Percentiles rank a stretch among this genome's conserved stretches.
Conservation (phyloP, 2,113 vertebrate species). For the Sinocyclocheilus anshuiensis region DNA sequence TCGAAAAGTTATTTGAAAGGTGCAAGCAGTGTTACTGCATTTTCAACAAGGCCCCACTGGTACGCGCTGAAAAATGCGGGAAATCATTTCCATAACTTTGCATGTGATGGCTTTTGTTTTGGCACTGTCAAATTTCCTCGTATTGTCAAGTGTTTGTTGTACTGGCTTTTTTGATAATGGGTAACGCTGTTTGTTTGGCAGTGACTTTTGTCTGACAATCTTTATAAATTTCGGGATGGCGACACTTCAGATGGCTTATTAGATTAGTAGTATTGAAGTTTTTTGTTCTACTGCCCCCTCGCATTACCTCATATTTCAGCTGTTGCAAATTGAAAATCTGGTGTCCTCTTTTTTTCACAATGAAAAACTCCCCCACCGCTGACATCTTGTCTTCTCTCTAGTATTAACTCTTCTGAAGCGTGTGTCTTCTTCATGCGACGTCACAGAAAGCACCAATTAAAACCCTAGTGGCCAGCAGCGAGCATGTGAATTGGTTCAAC, state of each 20-base stretch:
- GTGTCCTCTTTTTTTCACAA: neutral
- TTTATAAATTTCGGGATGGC: neutral
- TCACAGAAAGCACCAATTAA: neutral
- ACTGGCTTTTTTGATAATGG: neutral
- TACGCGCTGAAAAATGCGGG: too few species aligned
- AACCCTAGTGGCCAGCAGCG: neutral
- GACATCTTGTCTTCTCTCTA: neutral
- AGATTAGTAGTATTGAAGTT: neutral
- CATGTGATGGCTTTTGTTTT: too few species aligned
- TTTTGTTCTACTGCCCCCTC: neutral
- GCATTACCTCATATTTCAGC: neutral
- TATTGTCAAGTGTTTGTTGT: neutral
- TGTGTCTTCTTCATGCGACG: neutral
- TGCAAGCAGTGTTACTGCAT: too few species aligned
- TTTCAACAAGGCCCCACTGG: too few species aligned
- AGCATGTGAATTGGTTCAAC: neutral
- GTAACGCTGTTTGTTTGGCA: neutral
- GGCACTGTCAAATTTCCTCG: too few species aligned
- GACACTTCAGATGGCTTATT: neutral
- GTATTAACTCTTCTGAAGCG: neutral
- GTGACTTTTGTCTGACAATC: too few species aligned
- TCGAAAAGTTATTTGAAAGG: too few species aligned
- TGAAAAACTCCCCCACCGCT: neutral
- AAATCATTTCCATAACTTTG: too few species aligned
- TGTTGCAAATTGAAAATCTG: neutral